Base-by-base conservation (phyloP, 2,888 invertebrate species). In the Drosophila yooni region DNA sequence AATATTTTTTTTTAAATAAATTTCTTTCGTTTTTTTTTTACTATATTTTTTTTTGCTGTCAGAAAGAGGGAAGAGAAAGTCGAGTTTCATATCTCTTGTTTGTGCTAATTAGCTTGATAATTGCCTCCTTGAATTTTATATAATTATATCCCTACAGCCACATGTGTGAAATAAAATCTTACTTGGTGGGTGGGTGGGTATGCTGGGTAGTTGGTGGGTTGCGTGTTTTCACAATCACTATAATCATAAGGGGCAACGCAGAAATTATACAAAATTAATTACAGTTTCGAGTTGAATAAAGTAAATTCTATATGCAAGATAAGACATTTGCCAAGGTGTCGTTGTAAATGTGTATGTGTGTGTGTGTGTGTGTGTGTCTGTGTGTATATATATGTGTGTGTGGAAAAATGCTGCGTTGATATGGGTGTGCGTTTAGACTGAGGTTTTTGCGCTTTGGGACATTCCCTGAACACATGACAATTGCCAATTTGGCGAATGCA, bases 241-340 rank as follows among this genome's bases (percentile, higher is more conserved):
- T 56, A 56, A 51, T 59, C 56, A 51, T 53, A 36, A 58, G 61
- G 79, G 70, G 68, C 71, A 76, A 85, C 72, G 70, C 67, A 71
- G 58, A 84, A 80, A 82, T 76, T 58, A 84, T 68, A 79, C 34
- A 79, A 69, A 81, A 78, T 31, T 78, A 79, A 78, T 71, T 79
- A 71, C 51, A 70, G 67, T 48, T 74, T 83, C 53, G 43, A 65
- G 69, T 69, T 73, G 58, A 56, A 52, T 61, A 62, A 79, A 68
- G 52, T 68, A 65, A 80, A 64, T 77, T 63, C 63, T 68, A 72
- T 70, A 81, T 87, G 79, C 77, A 76, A 70, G 74, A 62, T 67
- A 73, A 73, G 69, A 78, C 66, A 76, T 72, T 82, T 89, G 87
- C 87, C 87, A 87, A 83, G 53, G 75, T 84, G 77, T 75, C 21